phyloP scores from a whole-genome alignment of 1,140 invertebrate species.

The Neodiprion fabricii region DNA sequence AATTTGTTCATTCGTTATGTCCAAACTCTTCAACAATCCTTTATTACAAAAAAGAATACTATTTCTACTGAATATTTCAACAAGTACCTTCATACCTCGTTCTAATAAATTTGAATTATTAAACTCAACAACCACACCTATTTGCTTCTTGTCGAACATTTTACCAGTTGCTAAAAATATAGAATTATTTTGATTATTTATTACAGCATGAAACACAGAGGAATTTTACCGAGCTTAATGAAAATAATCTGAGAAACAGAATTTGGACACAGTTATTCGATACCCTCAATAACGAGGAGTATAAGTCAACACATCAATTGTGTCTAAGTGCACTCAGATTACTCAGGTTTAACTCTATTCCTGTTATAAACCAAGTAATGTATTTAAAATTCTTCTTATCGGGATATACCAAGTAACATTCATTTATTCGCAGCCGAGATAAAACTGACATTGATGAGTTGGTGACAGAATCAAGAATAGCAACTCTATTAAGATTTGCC shows the following conservation, averaged over 20 bases:
- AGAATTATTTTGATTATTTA: slow-evolving; percentile 25
- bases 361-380: background rate
- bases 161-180: slow-evolving; percentile 10
- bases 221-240: slow-evolving; percentile 61
- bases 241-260: slow-evolving; percentile 56
- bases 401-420: slow-evolving; percentile 1
- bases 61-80: slow-evolving; percentile 8
- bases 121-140: background rate
- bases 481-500: slow-evolving; percentile 70
- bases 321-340: slow-evolving; percentile 66
- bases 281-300: slow-evolving; percentile 54
- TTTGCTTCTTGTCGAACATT: slow-evolving; percentile 14
- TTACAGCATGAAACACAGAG: slow-evolving; percentile 60
- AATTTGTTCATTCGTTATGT: background rate
- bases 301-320: slow-evolving; percentile 51
- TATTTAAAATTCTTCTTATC: slow-evolving; percentile 27
- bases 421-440: slow-evolving; percentile 69
- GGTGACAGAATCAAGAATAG: slow-evolving; percentile 71
- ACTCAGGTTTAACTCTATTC: slow-evolving; percentile 55
- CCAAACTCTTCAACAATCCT: background rate
- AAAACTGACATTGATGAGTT: slow-evolving; percentile 75
- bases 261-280: slow-evolving; percentile 65
- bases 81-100: slow-evolving; percentile 14
- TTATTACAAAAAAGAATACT: slow-evolving; percentile 9
- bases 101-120: slow-evolving; percentile 10